These are phyloP conservation scores for Panonychus citri DNA, from an alignment of 1,140 invertebrate genomes.

Conservation along the genomic window DNA sequence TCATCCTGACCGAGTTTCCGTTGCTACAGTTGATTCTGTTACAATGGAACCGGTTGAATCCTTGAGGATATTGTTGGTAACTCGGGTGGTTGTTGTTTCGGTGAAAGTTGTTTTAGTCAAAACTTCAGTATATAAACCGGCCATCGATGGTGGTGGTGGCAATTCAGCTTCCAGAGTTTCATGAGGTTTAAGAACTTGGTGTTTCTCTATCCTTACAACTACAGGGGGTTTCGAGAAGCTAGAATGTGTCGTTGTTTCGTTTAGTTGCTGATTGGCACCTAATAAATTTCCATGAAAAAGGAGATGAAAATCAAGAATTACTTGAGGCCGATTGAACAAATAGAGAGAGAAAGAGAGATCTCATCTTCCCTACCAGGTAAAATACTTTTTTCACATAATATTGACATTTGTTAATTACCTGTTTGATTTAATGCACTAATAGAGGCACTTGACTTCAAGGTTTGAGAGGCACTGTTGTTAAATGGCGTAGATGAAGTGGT, in stretches of 20 bases:
- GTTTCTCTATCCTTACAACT: neutral
- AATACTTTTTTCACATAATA: too few relatives aligned
- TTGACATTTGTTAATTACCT: neutral
- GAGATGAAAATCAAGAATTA: too few relatives aligned
- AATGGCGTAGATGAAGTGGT: neutral
- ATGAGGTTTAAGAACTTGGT: neutral
- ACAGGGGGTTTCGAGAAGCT: neutral
- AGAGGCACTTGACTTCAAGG: neutral
- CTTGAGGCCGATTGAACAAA: too few relatives aligned
- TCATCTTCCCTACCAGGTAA: too few relatives aligned
- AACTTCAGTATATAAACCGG: constrained; percentile 54
- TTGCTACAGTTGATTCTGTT: too few relatives aligned
- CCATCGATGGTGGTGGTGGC: constrained; percentile 50
- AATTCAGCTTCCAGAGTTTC: constrained; percentile 30
- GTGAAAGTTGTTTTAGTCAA: constrained; percentile 81
- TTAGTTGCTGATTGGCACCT: neutral
- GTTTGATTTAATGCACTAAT: neutral
- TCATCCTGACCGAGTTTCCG: too few relatives aligned
- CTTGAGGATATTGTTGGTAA: constrained; percentile 59
- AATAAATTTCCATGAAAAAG: neutral
- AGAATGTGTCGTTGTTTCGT: neutral
- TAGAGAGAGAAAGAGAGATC: too few relatives aligned
- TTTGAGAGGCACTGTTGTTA: neutral
- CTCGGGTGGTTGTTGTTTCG: constrained; percentile 69
- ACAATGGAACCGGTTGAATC: neutral